Percentiles rank a stretch among this genome's conserved stretches.
These are phyloP conservation scores for Loxodonta africana DNA, from an alignment of 2,113 vertebrate genomes.

Conservation along the genomic window DNA sequence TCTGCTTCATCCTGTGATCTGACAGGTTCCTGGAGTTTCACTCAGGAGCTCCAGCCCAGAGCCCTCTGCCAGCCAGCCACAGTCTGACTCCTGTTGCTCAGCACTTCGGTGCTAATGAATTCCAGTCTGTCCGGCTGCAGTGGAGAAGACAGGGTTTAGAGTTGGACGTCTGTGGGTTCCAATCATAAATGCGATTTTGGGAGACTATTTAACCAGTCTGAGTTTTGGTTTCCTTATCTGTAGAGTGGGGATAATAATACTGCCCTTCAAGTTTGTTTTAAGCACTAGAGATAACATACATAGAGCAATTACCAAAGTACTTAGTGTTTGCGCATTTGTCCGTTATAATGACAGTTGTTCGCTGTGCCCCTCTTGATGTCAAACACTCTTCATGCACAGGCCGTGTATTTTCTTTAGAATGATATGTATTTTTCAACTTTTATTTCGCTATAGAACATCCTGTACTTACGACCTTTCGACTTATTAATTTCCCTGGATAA, in stretches of 20 bases:
- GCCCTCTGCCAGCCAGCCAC: not conserved
- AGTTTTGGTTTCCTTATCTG: not conserved
- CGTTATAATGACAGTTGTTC: not conserved
- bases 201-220: not conserved
- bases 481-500: not conserved
- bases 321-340: not conserved
- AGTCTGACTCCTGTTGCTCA: not conserved
- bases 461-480: not conserved
- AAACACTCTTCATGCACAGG: not conserved
- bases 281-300: not conserved
- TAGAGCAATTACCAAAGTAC: not conserved
- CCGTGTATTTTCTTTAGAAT: not conserved
- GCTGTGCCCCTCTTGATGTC: not conserved
- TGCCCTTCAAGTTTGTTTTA: not conserved
- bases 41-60: not conserved
- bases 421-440: not conserved
- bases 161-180: accelerated
- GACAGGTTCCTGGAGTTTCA: not conserved
- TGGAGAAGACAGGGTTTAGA: not conserved
- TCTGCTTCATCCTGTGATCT: not conserved
- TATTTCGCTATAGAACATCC: not conserved
- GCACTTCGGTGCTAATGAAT: not conserved
- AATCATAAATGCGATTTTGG: not conserved
- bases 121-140: not conserved
- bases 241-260: not conserved